Conservation (phyloP, 2,797 vertebrate genomes). For the Scleropages formosus region DNA sequence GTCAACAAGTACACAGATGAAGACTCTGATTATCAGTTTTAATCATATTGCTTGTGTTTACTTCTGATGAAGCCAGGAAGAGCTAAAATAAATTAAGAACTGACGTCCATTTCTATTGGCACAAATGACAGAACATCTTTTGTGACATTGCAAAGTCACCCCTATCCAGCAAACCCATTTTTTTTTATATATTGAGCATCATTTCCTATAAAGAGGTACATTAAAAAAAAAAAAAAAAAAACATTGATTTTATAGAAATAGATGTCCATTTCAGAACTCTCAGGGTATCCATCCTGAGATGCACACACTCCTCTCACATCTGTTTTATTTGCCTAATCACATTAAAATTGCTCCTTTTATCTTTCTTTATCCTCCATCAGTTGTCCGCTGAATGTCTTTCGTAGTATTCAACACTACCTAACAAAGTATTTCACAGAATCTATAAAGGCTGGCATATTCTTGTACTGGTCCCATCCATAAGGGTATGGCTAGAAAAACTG, state of each 20-base stretch:
- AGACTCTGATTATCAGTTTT: slow-evolving; percentile 8
- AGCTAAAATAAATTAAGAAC: background rate
- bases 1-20: slow-evolving; percentile 11
- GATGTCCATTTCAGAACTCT: slow-evolving; percentile 7
- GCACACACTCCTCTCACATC: slow-evolving; percentile 24
- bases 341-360: slow-evolving; percentile 22
- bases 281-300: slow-evolving; percentile 15
- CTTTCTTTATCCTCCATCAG: slow-evolving; percentile 12
- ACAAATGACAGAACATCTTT: background rate
- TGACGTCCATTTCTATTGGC: too few species aligned
- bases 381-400: slow-evolving; percentile 17
- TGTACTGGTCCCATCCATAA: background rate
- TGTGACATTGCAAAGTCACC: too few species aligned
- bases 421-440: slow-evolving; percentile 15
- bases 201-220: too few species aligned
- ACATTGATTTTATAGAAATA: background rate
- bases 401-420: slow-evolving; percentile 17
- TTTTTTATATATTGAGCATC: background rate
- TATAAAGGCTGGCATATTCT: background rate
- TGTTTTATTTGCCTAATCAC: slow-evolving; percentile 23
- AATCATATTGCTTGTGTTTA: background rate
- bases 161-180: too few species aligned
- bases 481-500: background rate
- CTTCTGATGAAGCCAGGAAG: background rate
- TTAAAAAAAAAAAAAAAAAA: slow-evolving; percentile 13